Conservation (phyloP, 2,797 vertebrate species). For the Poecilia gillii region DNA sequence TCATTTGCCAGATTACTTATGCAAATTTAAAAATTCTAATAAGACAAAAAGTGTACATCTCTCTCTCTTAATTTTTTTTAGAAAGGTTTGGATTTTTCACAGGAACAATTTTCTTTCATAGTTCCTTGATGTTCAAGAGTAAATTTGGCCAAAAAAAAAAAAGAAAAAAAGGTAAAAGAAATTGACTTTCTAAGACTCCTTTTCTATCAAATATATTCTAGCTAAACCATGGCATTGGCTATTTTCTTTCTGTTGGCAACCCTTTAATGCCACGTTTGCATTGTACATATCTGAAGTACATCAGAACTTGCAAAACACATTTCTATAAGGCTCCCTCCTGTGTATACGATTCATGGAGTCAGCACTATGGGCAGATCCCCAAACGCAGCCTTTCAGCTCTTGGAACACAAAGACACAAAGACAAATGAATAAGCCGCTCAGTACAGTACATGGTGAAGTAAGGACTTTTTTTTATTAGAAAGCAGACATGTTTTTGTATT, state of each 20-base stretch:
- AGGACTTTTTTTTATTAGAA: constrained; percentile 87
- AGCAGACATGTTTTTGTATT: constrained; percentile 83
- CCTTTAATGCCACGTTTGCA: constrained; percentile 7
- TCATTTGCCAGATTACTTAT: neutral
- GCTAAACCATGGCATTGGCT: neutral
- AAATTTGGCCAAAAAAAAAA: neutral
- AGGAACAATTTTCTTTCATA: neutral
- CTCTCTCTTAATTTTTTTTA: neutral
- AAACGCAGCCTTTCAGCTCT: neutral
- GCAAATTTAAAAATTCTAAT: neutral
- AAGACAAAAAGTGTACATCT: neutral
- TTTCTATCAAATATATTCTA: neutral
- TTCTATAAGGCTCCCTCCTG: constrained; percentile 2
- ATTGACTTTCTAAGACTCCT: neutral
- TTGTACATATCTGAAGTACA: constrained; percentile 11
- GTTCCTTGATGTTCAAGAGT: neutral
- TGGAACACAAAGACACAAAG: constrained; percentile 25
- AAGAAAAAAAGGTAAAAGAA: neutral
- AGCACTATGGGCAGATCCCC: neutral
- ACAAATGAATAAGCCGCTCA: constrained; percentile 17
- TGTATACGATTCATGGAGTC: constrained; percentile 2
- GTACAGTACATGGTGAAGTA: constrained; percentile 72
- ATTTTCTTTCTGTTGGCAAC: neutral
- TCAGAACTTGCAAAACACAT: constrained; percentile 1
- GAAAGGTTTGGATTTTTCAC: neutral